Conservation (phyloP, 2,797 vertebrate species). For the Emydoidea blandingii region DNA sequence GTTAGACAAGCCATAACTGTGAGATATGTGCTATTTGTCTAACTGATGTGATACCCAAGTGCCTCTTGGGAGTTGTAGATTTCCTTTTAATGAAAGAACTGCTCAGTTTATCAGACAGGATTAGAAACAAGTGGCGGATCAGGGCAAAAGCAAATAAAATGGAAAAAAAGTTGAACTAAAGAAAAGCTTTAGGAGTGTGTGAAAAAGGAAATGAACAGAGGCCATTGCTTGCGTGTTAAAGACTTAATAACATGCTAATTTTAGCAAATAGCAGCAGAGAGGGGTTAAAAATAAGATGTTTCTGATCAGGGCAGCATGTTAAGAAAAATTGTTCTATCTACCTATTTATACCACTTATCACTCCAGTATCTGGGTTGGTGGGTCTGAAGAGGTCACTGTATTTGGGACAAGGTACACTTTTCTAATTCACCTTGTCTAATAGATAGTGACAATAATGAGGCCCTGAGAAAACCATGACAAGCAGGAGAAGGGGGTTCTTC, state of each 20-base stretch:
- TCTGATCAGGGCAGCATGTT: background rate
- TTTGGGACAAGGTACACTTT: background rate
- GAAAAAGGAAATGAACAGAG: background rate
- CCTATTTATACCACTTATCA: background rate
- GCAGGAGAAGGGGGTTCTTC: background rate
- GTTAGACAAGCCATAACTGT: background rate
- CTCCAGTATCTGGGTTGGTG: background rate
- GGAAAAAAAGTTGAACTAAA: background rate
- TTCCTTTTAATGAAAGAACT: background rate
- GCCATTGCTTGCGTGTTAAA: background rate
- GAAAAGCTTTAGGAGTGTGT: background rate
- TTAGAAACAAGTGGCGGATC: background rate
- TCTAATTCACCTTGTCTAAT: background rate
- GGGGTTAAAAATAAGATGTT: background rate
- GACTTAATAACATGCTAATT: background rate
- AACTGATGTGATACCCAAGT: fast-evolving
- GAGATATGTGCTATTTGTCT: background rate
- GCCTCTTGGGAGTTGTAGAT: background rate
- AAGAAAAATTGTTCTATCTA: background rate
- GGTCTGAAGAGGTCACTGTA: background rate
- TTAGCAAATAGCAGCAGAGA: background rate
- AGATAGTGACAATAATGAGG: background rate
- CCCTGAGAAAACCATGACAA: background rate
- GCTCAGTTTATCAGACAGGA: background rate
- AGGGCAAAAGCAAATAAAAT: background rate